phyloP scores from a whole-genome alignment of 2,113 vertebrate genomes.

The Setophaga kirtlandii region DNA sequence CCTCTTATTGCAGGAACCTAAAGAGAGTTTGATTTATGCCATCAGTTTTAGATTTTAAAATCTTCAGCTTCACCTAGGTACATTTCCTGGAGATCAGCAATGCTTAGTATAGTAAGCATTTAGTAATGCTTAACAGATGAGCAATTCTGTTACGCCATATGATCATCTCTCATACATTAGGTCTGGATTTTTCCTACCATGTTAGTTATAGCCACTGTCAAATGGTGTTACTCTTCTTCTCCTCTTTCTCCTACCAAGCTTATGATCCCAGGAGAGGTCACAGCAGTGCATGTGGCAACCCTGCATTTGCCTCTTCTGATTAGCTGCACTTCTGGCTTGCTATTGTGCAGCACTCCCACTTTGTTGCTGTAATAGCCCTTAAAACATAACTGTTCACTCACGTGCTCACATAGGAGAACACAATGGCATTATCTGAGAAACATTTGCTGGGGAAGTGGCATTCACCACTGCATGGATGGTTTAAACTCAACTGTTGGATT shows the following conservation, averaged over 20 bases:
- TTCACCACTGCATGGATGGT: not conserved
- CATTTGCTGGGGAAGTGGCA: not conserved
- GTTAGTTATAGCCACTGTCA: not conserved
- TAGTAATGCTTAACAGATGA: slow-evolving; percentile 54
- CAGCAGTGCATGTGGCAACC: not conserved
- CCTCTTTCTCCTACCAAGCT: not conserved
- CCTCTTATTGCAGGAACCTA: slow-evolving; percentile 35
- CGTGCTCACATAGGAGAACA: not conserved
- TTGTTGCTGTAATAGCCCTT: not conserved
- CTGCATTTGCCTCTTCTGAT: not conserved
- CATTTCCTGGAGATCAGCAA: slow-evolving; percentile 56
- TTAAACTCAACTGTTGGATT: not conserved
- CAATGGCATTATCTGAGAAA: not conserved
- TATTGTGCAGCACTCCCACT: not conserved
- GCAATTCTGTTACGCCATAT: slow-evolving; percentile 2
- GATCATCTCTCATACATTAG: not conserved
- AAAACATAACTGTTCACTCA: not conserved
- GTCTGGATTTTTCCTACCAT: not conserved
- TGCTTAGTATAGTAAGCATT: slow-evolving; percentile 24
- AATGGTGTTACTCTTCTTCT: not conserved
- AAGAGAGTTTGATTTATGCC: slow-evolving; percentile 51
- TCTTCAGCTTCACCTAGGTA: slow-evolving; percentile 56
- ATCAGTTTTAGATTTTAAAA: slow-evolving; percentile 61
- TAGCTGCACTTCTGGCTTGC: not conserved
- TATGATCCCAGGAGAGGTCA: not conserved